Conservation (phyloP, 2,113 vertebrate genomes). For the Hirundichthys speculiger region DNA sequence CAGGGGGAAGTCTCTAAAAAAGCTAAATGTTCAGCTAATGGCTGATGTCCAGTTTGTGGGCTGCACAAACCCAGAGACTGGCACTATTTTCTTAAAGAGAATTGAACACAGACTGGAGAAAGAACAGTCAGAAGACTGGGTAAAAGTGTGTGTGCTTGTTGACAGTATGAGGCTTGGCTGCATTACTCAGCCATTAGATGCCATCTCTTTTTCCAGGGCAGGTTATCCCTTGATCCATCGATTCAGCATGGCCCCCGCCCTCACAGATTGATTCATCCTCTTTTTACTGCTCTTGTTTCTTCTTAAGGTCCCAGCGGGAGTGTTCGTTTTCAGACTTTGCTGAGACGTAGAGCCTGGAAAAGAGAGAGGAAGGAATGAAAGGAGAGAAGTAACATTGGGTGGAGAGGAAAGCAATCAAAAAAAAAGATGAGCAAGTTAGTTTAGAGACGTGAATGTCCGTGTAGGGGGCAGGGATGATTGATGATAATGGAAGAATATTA, state of each 20-base stretch:
- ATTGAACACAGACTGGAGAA: constrained; percentile 23
- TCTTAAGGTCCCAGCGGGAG: constrained; percentile 59
- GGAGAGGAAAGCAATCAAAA: constrained; percentile 8
- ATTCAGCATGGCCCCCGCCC: constrained; percentile 35
- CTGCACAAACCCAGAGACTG: constrained; percentile 19
- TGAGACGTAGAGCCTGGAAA: constrained; percentile 16
- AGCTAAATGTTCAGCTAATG: constrained; percentile 18
- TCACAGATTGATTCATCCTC: constrained; percentile 68
- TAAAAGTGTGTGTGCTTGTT: neutral
- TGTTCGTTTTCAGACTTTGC: constrained; percentile 72
- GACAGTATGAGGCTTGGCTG: constrained; percentile 12
- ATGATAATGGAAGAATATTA: constrained; percentile 25
- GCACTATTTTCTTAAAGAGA: constrained; percentile 50
- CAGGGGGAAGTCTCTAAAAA: constrained; percentile 1
- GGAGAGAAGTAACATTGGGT: constrained; percentile 31
- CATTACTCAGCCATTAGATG: constrained; percentile 58
- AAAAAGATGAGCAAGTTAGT: constrained; percentile 13
- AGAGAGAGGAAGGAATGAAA: constrained; percentile 30
- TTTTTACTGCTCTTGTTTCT: constrained; percentile 60
- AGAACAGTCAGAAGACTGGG: constrained; percentile 30
- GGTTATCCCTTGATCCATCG: constrained; percentile 51
- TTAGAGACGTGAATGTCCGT: constrained; percentile 22
- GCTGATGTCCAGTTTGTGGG: constrained; percentile 4
- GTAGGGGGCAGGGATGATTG: neutral
- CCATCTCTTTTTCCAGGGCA: constrained; percentile 45